A percentile compares a stretch with the other conserved stretches of the same genome.
phyloP scores from a whole-genome alignment of 2,113 vertebrate species.

The Mustelus asterias region DNA sequence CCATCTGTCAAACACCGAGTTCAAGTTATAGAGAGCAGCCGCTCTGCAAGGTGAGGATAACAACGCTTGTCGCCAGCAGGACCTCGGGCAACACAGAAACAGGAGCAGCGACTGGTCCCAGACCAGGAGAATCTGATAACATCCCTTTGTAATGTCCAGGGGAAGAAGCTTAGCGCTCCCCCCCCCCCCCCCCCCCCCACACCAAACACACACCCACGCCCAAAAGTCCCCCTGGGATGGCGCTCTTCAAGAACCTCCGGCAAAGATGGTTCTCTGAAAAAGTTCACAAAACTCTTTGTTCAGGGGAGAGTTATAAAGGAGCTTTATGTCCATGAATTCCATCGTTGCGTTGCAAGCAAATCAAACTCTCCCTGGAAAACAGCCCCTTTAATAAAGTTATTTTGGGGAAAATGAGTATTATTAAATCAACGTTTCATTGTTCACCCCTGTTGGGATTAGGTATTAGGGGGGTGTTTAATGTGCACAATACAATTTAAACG shows the following conservation, averaged over 20 bases:
- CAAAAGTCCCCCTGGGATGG: background rate
- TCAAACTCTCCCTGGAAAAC: background rate
- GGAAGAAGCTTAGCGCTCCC: background rate
- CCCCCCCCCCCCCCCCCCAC: too few relatives aligned
- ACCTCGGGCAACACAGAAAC: background rate
- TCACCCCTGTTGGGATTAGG: background rate
- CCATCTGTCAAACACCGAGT: background rate
- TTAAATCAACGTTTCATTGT: background rate
- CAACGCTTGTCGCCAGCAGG: background rate
- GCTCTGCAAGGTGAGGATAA: background rate
- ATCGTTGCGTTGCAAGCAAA: background rate
- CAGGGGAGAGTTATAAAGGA: background rate
- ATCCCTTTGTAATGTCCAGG: too few relatives aligned
- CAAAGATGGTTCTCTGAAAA: background rate
- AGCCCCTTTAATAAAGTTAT: background rate
- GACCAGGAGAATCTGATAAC: background rate
- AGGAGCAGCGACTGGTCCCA: background rate
- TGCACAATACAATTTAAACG: background rate
- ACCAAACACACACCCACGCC: too few relatives aligned
- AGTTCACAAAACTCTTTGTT: background rate
- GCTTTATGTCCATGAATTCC: background rate
- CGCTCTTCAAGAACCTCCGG: background rate
- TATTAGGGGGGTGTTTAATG: background rate
- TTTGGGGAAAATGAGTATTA: background rate
- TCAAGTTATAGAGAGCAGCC: background rate